phyloP scores from a whole-genome alignment of 2,888 invertebrate genomes.

The Panopea generosa region DNA sequence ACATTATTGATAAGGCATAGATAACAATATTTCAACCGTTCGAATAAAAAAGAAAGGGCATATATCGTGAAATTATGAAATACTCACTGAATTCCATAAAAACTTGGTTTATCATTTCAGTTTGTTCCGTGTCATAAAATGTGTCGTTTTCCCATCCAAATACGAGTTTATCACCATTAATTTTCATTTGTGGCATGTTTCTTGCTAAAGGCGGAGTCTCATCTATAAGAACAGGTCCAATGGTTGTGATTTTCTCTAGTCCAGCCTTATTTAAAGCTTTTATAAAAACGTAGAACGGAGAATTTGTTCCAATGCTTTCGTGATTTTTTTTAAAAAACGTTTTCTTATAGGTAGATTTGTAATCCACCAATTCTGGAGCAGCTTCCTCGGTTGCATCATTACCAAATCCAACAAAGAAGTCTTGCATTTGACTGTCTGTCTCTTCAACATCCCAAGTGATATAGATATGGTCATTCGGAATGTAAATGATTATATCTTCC shows the following conservation, averaged over 20 bases:
- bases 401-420: constrained; percentile 63
- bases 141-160: constrained; percentile 47
- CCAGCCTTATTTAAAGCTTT: constrained; percentile 61
- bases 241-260: constrained; percentile 16
- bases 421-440: constrained; percentile 55
- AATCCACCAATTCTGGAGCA: constrained; percentile 50
- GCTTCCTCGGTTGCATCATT: constrained; percentile 9
- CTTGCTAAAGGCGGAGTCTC: constrained; percentile 59
- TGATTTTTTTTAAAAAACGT: constrained; percentile 35
- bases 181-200: constrained; percentile 6
- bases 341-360: constrained; percentile 15
- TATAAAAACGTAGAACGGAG: constrained; percentile 54
- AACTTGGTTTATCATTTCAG: constrained; percentile 36
- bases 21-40: too few relatives aligned
- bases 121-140: constrained; percentile 60
- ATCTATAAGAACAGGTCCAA: constrained; percentile 66
- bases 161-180: constrained; percentile 26
- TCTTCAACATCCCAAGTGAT: constrained; percentile 54
- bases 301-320: constrained; percentile 48
- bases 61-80: not conserved
- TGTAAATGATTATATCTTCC: constrained; percentile 28
- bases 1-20: too few relatives aligned
- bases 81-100: constrained; percentile 58
- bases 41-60: too few relatives aligned
- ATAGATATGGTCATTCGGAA: constrained; percentile 58